Evolutionary conservation across 2,113 vertebrate species (phyloP), one percentile per base, ranked within the genome.

Genomic region (Montifringilla adamsi): DNA sequence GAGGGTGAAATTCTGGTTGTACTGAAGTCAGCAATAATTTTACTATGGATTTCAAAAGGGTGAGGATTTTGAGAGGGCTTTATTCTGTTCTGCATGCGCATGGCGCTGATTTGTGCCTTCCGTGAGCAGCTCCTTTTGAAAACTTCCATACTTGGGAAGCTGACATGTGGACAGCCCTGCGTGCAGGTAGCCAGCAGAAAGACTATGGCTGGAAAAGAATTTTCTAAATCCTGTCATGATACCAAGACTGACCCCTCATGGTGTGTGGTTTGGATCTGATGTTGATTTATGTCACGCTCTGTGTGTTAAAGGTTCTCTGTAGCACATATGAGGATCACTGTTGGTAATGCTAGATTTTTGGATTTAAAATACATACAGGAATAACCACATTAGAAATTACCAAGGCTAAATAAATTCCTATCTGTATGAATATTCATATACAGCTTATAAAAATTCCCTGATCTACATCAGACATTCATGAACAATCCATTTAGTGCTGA

Each of bases 341-440:
- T 47, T 69, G 23, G 8, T 62, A 68, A 22, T 58, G 33, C 10
- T 75, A 12, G 26, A 78, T 27, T 82, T 89, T 39, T 31, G 3
- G 24, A 67, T 82, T 89, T 82, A 56, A 68, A 90, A 69, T 39
- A 53, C 7, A 1, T 47, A 8, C 39, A 63, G 21, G 15, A 74
- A 39, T 53, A 78, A 67, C 23, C 19, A 46, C 44, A 58, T 56
- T 56, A 70, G 49, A 90, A 70, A 76, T 84, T 92, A 63, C n/a
- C 19, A 73, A 59, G 21, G 26, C 60, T 91, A 69, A 91, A 77
- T 75, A 79, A 76, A 77, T 86, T 62, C 10, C 16, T 70, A 3
- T 55, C 7, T 47, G 28, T 74, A 18, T 89, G 63, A 88, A 84
- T 96, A 94, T 93, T 92, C 46, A 84, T 81, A 31, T 28, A 28